A percentile compares a stretch with the other conserved stretches of the same genome.
These are phyloP conservation scores for Tethea ocularis DNA, from an alignment of 2,888 invertebrate species.

Conservation along the genomic window DNA sequence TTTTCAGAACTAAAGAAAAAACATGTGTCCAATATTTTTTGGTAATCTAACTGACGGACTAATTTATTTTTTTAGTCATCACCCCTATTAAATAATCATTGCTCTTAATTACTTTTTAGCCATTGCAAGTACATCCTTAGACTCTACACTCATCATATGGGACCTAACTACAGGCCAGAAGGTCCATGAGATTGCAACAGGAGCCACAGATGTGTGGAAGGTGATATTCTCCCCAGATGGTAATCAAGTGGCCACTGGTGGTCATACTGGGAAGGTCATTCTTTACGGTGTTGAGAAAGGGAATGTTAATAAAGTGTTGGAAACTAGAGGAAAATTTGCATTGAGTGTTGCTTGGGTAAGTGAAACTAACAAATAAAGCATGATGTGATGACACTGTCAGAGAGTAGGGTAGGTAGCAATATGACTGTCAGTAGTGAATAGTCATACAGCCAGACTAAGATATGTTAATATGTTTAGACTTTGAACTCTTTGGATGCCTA, in stretches of 20 bases:
- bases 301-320: slow-evolving; percentile 90
- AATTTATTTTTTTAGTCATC: no score
- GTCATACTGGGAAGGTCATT: slow-evolving; percentile 95
- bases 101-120: slow-evolving; percentile 69
- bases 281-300: slow-evolving; percentile 93
- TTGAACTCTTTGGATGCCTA: no score
- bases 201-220: slow-evolving; percentile 96
- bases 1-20: no score
- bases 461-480: no score
- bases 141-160: slow-evolving; percentile 96
- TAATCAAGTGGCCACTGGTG: slow-evolving; percentile 93
- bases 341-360: slow-evolving; percentile 96
- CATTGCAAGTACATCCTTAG: slow-evolving; percentile 95
- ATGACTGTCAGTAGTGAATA: no score
- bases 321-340: slow-evolving; percentile 96
- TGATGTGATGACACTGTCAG: no score
- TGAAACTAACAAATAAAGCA: slow-evolving; percentile 26
- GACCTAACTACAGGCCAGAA: slow-evolving; percentile 92
- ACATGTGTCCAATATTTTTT: no score
- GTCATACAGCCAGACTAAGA: no score
- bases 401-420: no score
- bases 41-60: no score
- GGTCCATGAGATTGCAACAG: slow-evolving; percentile 91
- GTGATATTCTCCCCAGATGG: slow-evolving; percentile 97
- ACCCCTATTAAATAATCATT: background rate